Base-by-base conservation (phyloP, 1,140 invertebrate genomes). In the Euglossa dilemma region DNA sequence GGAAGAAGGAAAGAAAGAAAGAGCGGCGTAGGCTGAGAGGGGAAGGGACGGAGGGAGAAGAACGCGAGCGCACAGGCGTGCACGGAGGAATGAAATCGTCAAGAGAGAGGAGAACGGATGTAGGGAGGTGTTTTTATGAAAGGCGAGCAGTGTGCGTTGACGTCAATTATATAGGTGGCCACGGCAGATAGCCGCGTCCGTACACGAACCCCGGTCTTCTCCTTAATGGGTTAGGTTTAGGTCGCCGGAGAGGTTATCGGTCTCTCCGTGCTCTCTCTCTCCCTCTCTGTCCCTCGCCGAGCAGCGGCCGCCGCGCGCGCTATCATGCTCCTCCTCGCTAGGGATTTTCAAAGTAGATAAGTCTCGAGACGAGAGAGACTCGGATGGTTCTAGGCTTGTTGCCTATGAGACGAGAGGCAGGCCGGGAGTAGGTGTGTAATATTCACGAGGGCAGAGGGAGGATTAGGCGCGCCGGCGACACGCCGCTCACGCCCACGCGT, bases 41-140 rank as follows among this genome's bases (percentile, higher is more conserved):
- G 76, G 20, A 23, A 28, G 67, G 57, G 52, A 52, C 23, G 18
- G 18, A 20, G 18, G 18, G 18, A 45, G 45, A 54, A n/a, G 50
- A 45, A 36, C n/a, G 54, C 28, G 47, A 71, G 66, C 43, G 25
- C 23, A 28, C 52, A 43, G 25, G 63, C 59, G 80, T 71, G 72
- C 76, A 87, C 84, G 79, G 85, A 87, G 87, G 80, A 88, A 85
- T 89, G 83, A 88, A 89, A 89, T 88, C 86, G 87, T 88, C 83
- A 71, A 87, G 87, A 73, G 85, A 79, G 81, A 81, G 87, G 75
- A 84, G 85, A 89, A 89, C 87, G 93, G 92, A 93, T 93, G 92
- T 93, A 92, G 93, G 93, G 93, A 93, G 92, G 93, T 94, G 93
- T 94, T 93, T 93, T 94, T 93, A 93, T 94, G 93, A 94, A 94